phyloP scores from a whole-genome alignment of 2,888 invertebrate species.

The Andrena minutula region DNA sequence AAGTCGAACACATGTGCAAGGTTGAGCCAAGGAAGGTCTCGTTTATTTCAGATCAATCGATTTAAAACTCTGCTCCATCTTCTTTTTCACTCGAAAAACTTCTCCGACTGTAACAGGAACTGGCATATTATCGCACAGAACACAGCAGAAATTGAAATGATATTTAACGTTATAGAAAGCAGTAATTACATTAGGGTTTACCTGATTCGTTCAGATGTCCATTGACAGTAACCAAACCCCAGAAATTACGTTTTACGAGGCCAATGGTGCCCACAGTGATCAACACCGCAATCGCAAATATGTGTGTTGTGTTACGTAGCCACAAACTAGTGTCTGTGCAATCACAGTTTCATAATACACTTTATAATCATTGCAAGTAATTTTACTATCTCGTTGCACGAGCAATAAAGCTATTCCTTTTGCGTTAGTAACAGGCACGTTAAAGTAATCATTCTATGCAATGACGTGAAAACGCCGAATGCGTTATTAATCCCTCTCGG shows the following conservation, averaged over 20 bases:
- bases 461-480: not conserved
- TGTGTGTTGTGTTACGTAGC: not conserved
- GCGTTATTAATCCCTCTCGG: not conserved
- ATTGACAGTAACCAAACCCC: not conserved
- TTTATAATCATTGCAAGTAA: not conserved
- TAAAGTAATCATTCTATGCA: not conserved
- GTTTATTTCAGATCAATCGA: constrained; percentile 58
- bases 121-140: not conserved
- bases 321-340: not conserved
- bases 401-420: not conserved
- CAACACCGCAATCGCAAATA: not conserved
- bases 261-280: not conserved
- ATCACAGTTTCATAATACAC: not conserved
- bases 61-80: constrained; percentile 3
- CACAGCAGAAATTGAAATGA: not conserved
- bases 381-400: not conserved
- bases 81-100: not conserved
- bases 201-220: not conserved
- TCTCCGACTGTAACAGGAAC: not conserved
- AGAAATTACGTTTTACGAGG: not conserved
- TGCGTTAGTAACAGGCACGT: not conserved
- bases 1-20: constrained; percentile 53
- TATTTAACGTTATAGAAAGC: not conserved
- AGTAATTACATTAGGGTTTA: not conserved
- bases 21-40: constrained; percentile 37